Percentiles rank a stretch among this genome's conserved stretches.
Evolutionary conservation across 1,140 invertebrate species (phyloP).

Genomic region (Pantala flavescens): DNA sequence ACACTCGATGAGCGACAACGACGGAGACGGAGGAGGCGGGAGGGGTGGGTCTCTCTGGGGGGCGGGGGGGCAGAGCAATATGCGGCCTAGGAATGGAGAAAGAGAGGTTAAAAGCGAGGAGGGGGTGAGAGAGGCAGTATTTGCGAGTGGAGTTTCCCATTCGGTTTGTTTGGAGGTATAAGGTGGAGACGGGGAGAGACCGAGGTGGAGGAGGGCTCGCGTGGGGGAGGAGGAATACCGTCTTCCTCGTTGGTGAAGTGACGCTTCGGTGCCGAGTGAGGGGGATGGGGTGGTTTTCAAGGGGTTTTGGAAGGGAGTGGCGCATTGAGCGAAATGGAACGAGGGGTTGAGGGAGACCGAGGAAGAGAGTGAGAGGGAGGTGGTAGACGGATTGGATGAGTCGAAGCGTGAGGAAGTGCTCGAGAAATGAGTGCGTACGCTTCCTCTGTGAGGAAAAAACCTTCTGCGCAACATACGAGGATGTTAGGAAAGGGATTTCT

Average conservation of each 20-base stretch:
- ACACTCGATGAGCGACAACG: constrained; percentile 3
- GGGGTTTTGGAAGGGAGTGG: constrained; percentile 2
- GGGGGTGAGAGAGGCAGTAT: constrained; percentile 10
- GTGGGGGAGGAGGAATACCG: neutral
- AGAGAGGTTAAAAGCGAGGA: constrained; percentile 12
- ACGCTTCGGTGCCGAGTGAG: neutral
- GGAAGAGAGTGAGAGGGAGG: constrained; percentile 14
- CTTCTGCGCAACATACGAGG: neutral
- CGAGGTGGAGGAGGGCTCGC: neutral
- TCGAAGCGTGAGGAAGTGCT: neutral
- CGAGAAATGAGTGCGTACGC: neutral
- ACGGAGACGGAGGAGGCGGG: constrained; percentile 23
- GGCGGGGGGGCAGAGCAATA: constrained; percentile 23
- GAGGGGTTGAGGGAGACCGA: neutral
- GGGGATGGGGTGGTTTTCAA: neutral
- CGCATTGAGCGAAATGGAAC: neutral
- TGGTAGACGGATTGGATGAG: neutral
- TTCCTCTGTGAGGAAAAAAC: neutral
- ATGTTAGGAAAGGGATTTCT: neutral
- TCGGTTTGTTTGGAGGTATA: constrained; percentile 34
- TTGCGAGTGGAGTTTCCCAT: constrained; percentile 27
- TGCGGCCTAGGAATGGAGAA: constrained; percentile 23
- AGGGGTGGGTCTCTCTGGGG: constrained; percentile 22
- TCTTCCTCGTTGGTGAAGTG: constrained; percentile 7
- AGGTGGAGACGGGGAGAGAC: constrained; percentile 35